Evolutionary conservation across 2,797 vertebrate genomes (phyloP).

Genomic region (Cottoperca gobio): DNA sequence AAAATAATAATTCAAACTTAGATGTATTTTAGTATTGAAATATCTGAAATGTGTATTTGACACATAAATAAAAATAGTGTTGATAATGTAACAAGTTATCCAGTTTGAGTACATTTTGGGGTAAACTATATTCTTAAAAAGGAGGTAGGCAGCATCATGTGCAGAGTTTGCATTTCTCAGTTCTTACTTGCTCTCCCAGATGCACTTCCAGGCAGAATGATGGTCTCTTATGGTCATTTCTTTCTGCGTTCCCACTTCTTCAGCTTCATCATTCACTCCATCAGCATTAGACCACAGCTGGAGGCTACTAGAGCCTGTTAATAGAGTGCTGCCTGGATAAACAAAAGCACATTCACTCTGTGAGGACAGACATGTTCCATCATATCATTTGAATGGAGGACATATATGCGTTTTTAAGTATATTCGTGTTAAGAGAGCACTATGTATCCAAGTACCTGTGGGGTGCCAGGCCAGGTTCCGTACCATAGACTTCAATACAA

Average conservation of each 20-base stretch:
- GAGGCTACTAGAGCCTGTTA: conserved; percentile 92
- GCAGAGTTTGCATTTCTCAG: background rate
- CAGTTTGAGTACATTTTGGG: background rate
- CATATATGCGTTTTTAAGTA: too few species aligned
- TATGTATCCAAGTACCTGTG: conserved; percentile 84
- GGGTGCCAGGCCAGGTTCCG: conserved; percentile 97
- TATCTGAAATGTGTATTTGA: background rate
- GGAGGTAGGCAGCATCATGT: background rate
- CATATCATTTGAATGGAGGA: background rate
- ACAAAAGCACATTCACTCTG: conserved; percentile 24
- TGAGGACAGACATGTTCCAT: background rate
- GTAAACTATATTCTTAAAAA: too few species aligned
- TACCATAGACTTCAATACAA: conserved; percentile 89
- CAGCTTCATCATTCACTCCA: conserved; percentile 75
- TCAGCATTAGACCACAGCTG: conserved; percentile 91
- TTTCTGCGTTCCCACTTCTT: conserved; percentile 70
- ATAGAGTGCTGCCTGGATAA: conserved; percentile 86
- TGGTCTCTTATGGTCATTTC: conserved; percentile 65
- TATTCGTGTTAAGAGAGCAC: too few species aligned
- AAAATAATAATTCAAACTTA: background rate
- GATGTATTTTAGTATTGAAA: background rate
- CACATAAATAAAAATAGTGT: background rate
- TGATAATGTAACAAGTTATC: background rate
- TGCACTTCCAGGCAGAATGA: conserved; percentile 89
- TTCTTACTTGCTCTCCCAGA: conserved; percentile 97